phyloP scores from a whole-genome alignment of 2,797 vertebrate genomes.

The Hipposideros larvatus region DNA sequence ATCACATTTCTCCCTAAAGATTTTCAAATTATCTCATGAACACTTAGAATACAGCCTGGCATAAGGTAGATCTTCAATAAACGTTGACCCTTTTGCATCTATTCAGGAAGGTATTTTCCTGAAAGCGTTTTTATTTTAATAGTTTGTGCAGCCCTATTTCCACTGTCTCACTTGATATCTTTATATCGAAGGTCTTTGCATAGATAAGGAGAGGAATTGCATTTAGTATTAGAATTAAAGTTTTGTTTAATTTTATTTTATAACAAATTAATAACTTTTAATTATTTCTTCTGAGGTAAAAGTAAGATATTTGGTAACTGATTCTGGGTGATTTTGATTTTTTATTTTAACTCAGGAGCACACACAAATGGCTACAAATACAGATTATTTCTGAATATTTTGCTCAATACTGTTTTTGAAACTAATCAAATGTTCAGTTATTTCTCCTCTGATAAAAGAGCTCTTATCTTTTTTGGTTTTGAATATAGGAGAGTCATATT shows the following conservation, averaged over 20 bases:
- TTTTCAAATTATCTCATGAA: background rate
- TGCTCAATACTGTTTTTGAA: background rate
- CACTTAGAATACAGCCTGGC: background rate
- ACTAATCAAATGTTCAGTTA: background rate
- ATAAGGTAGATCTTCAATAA: background rate
- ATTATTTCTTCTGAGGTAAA: background rate
- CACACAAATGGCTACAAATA: background rate
- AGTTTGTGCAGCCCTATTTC: rapidly evolving
- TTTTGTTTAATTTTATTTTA: background rate
- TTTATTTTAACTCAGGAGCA: background rate
- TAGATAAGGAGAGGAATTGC: background rate
- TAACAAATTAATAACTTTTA: background rate
- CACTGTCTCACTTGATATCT: background rate
- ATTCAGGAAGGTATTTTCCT: background rate
- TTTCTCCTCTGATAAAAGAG: background rate
- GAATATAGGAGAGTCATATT: background rate
- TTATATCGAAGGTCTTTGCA: background rate
- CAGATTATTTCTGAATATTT: background rate
- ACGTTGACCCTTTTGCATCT: background rate
- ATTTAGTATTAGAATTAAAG: background rate
- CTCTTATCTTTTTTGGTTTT: background rate
- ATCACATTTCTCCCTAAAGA: background rate
- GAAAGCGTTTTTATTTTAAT: background rate
- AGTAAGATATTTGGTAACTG: background rate
- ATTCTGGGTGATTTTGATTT: background rate